Conservation (phyloP, 2,113 vertebrate genomes). For the Pogonocichla stellata region DNA sequence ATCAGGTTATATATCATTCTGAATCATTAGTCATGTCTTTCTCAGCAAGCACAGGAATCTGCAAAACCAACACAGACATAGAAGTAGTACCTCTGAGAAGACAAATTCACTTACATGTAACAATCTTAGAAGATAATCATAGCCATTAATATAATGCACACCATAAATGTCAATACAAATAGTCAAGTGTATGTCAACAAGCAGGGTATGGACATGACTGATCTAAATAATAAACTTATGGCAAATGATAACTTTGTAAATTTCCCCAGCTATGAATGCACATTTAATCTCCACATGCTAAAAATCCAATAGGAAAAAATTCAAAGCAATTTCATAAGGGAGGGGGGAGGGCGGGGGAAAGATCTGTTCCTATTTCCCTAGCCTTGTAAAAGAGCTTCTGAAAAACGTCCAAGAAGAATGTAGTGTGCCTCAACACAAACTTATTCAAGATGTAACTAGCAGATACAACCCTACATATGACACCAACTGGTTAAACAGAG, state of each 20-base stretch:
- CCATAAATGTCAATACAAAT: conserved; percentile 39
- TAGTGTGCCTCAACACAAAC: conserved; percentile 54
- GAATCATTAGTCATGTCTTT: conserved; percentile 66
- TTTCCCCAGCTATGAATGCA: conserved; percentile 20
- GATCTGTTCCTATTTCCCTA: conserved; percentile 63
- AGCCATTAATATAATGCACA: conserved; percentile 30
- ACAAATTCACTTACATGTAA: conserved; percentile 19
- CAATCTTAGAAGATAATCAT: conserved; percentile 15
- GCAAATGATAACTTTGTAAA: conserved; percentile 57
- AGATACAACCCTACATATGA: conserved; percentile 51
- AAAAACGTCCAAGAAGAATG: conserved; percentile 58
- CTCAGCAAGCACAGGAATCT: conserved; percentile 33
- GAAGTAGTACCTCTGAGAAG: conserved; percentile 30
- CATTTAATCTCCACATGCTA: neutral
- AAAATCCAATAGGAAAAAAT: conserved; percentile 24
- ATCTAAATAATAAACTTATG: neutral
- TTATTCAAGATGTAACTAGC: conserved; percentile 75
- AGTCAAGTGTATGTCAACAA: conserved; percentile 30
- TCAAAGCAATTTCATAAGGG: conserved; percentile 36
- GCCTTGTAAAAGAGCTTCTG: conserved; percentile 62
- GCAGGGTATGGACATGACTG: neutral
- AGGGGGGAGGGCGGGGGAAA: neutral
- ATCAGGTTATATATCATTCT: conserved; percentile 61
- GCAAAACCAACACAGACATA: conserved; percentile 22
- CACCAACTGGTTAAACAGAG: conserved; percentile 54